A percentile compares a stretch with the other conserved stretches of the same genome.
These are phyloP conservation scores for Alligator mississippiensis DNA, from an alignment of 2,113 vertebrate genomes.

Conservation along the genomic window DNA sequence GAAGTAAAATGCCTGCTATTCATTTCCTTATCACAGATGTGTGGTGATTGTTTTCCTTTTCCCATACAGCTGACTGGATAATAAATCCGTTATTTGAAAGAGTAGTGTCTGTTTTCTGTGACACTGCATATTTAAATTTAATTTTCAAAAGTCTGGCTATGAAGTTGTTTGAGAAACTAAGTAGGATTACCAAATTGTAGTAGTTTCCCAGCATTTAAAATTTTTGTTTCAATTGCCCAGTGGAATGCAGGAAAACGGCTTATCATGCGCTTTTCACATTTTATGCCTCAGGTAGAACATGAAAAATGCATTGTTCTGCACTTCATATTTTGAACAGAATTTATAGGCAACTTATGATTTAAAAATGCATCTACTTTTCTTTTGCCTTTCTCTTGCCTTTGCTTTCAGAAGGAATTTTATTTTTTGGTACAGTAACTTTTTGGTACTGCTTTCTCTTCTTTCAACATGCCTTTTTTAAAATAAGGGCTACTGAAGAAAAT, in stretches of 20 bases:
- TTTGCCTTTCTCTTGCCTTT: conserved; percentile 37
- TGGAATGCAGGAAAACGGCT: conserved; percentile 40
- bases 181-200: conserved; percentile 25
- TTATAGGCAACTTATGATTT: conserved; percentile 43
- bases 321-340: conserved; percentile 61
- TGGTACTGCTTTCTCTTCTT: not conserved
- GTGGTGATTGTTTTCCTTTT: conserved; percentile 59
- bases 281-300: conserved; percentile 25
- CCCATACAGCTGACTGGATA: conserved; percentile 56
- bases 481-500: conserved; percentile 16
- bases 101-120: conserved; percentile 42
- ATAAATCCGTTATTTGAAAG: conserved; percentile 54
- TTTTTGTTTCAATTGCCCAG: conserved; percentile 26
- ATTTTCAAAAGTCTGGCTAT: conserved; percentile 52
- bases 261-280: conserved; percentile 47
- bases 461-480: conserved; percentile 26
- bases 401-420: conserved; percentile 29
- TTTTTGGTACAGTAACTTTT: conserved; percentile 6
- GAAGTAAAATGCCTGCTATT: conserved; percentile 52
- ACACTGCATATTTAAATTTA: conserved; percentile 50
- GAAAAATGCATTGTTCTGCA: conserved; percentile 52
- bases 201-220: conserved; percentile 16
- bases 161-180: conserved; percentile 27
- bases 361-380: conserved; percentile 31
- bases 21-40: conserved; percentile 73